phyloP scores from a whole-genome alignment of 2,888 invertebrate genomes.

The Flabesymbios commensalis region DNA sequence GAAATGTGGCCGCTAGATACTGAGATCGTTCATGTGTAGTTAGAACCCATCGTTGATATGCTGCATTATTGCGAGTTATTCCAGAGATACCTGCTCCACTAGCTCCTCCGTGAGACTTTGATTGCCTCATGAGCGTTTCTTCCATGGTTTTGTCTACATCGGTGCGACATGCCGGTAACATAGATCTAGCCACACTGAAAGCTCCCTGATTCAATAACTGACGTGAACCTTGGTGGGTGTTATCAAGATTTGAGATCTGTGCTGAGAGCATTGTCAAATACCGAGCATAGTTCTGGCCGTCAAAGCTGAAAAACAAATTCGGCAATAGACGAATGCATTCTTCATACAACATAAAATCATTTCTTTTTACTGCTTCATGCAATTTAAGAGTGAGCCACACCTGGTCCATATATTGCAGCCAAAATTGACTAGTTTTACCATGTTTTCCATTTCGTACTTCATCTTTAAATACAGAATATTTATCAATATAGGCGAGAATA shows the following conservation, averaged over 20 bases:
- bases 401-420: too few relatives aligned
- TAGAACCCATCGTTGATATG: slow-evolving; percentile 30
- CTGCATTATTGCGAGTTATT: slow-evolving; percentile 19
- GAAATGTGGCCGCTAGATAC: too few relatives aligned
- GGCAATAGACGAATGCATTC: slow-evolving; percentile 17
- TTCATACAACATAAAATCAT: slow-evolving; percentile 21
- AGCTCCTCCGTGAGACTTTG: slow-evolving; percentile 24
- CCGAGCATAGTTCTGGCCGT: slow-evolving; percentile 34
- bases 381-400: too few relatives aligned
- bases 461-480: too few relatives aligned
- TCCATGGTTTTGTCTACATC: slow-evolving; percentile 29
- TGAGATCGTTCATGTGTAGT: slow-evolving; percentile 8
- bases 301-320: slow-evolving; percentile 33
- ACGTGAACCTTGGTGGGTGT: slow-evolving; percentile 27
- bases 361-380: slow-evolving; percentile 30
- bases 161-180: too few relatives aligned
- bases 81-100: slow-evolving; percentile 29
- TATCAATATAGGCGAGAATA: too few relatives aligned
- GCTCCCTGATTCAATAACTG: slow-evolving; percentile 4
- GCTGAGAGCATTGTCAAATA: slow-evolving; percentile 28
- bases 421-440: too few relatives aligned
- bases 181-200: too few relatives aligned
- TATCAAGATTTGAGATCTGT: slow-evolving; percentile 30
- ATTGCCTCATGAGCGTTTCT: slow-evolving; percentile 27
- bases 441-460: too few relatives aligned